Percentiles rank a stretch among this genome's conserved stretches.
phyloP scores from a whole-genome alignment of 2,113 vertebrate genomes.

The Nothobranchius kuhntae region DNA sequence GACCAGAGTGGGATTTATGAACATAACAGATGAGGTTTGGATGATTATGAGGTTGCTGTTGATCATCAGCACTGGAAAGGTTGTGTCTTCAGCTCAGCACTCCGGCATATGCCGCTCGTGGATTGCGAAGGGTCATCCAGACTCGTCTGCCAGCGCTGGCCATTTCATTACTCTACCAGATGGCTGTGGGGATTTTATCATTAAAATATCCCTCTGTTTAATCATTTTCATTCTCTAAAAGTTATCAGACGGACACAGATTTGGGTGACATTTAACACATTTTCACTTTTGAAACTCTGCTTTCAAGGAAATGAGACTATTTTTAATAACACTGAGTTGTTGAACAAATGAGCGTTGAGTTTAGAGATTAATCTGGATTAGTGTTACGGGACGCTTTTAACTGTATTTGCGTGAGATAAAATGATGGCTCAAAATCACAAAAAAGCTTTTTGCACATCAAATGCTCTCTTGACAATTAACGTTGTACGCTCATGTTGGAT shows the following conservation, averaged over 20 bases:
- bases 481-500: constrained; percentile 21
- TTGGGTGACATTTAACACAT: constrained; percentile 9
- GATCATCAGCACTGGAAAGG: constrained; percentile 42
- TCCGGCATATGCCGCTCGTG: constrained; percentile 58
- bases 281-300: constrained; percentile 5
- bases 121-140: constrained; percentile 64
- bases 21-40: constrained; percentile 67
- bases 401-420: constrained; percentile 32
- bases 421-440: constrained; percentile 41
- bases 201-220: constrained; percentile 55
- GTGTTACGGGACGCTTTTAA: constrained; percentile 24
- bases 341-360: constrained; percentile 26
- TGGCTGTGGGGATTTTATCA: constrained; percentile 67
- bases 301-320: constrained; percentile 34
- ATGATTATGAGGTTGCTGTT: constrained; percentile 64
- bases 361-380: constrained; percentile 59
- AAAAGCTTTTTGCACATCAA: constrained; percentile 36
- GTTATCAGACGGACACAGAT: constrained; percentile 3
- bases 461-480: constrained; percentile 42
- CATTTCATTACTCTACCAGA: constrained; percentile 73
- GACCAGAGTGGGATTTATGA: constrained; percentile 54
- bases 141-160: constrained; percentile 51
- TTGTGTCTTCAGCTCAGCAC: constrained; percentile 31
- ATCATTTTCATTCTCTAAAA: constrained; percentile 34
- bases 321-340: constrained; percentile 14